Evolutionary conservation across 2,797 vertebrate species (phyloP).

Genomic region (Mycteria americana): DNA sequence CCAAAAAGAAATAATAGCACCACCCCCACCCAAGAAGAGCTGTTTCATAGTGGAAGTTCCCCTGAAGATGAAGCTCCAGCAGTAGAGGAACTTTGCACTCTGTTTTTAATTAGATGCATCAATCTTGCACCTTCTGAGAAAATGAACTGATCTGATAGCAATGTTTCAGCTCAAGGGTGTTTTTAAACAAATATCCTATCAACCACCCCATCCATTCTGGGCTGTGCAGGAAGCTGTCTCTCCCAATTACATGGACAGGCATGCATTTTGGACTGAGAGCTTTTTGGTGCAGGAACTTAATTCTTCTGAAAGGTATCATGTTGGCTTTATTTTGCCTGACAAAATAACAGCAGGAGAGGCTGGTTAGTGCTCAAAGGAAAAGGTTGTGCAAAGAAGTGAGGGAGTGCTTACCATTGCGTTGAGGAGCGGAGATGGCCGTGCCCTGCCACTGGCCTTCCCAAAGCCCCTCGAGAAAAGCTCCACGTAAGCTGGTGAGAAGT

Average conservation of each 20-base stretch:
- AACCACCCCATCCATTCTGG: neutral
- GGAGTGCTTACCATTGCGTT: rapidly evolving
- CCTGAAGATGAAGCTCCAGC: neutral
- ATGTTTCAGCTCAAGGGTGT: neutral
- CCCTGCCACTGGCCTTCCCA: neutral
- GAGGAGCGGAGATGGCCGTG: neutral
- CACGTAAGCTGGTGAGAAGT: neutral
- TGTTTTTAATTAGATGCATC: neutral
- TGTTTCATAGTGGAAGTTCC: neutral
- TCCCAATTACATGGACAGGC: neutral
- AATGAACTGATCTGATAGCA: neutral
- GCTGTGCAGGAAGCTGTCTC: neutral
- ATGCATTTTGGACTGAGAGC: neutral
- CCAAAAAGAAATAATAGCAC: neutral
- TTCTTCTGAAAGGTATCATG: neutral
- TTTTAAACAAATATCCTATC: neutral
- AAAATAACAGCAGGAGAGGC: neutral
- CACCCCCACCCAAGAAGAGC: neutral
- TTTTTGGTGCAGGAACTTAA: neutral
- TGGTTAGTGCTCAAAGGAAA: neutral
- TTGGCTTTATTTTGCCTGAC: neutral
- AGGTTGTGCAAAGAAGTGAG: rapidly evolving
- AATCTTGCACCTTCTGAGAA: neutral
- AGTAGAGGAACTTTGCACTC: neutral
- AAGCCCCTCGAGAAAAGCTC: neutral